Conservation (phyloP, 1,140 invertebrate species). For the Nephotettix cincticeps region DNA sequence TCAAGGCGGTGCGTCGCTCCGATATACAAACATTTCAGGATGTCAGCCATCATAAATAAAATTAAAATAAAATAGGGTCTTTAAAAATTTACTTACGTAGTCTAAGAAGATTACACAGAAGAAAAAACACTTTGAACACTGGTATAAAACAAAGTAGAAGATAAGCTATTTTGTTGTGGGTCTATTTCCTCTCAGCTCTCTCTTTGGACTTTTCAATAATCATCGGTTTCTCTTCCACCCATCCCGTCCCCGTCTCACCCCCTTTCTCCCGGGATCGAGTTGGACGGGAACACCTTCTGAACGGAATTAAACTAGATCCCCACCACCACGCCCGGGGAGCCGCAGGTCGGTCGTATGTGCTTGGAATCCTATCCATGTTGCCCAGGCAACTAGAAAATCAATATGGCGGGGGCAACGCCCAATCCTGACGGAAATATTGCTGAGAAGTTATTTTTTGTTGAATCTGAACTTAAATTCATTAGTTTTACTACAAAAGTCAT, state of each 20-base stretch:
- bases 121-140: constrained; percentile 34
- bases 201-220: constrained; percentile 40
- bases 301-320: constrained; percentile 22
- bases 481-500: too few species aligned
- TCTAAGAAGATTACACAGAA: constrained; percentile 31
- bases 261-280: constrained; percentile 45
- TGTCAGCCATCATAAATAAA: too few species aligned
- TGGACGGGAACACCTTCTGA: constrained; percentile 39
- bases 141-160: constrained; percentile 37
- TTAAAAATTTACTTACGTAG: background rate
- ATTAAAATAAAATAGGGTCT: background rate
- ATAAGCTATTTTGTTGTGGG: constrained; percentile 59
- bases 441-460: too few species aligned
- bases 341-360: constrained; percentile 1
- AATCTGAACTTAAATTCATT: too few species aligned
- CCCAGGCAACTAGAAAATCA: constrained; percentile 1
- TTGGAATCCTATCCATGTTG: constrained; percentile 20
- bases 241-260: constrained; percentile 39
- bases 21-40: too few species aligned
- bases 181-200: constrained; percentile 50
- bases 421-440: too few species aligned
- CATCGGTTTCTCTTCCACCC: constrained; percentile 42
- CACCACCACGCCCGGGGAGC: background rate
- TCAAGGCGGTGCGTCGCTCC: too few species aligned
- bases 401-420: constrained; percentile 14